Conservation (phyloP, 2,797 vertebrate genomes). For the Neoniphon sammara region DNA sequence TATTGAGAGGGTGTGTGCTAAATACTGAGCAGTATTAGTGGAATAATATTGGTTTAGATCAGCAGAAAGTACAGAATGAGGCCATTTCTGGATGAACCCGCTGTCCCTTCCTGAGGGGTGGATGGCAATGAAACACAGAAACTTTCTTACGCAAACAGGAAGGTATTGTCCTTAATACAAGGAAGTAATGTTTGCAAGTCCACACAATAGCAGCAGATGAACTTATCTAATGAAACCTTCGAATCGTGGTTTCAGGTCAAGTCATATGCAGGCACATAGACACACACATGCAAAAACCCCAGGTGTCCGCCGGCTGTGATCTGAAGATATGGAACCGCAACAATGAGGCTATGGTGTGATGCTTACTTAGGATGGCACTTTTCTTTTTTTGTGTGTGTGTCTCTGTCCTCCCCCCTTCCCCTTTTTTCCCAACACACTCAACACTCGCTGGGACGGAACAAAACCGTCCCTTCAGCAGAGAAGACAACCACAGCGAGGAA, state of each 20-base stretch:
- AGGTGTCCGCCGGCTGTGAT: constrained; percentile 23
- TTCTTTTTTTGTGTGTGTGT: constrained; percentile 26
- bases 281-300: constrained; percentile 25
- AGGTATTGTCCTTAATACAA: constrained; percentile 18
- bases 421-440: constrained; percentile 24
- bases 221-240: constrained; percentile 45
- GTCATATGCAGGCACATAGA: constrained; percentile 3
- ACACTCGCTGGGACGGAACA: constrained; percentile 67
- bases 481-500: constrained; percentile 74
- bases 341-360: constrained; percentile 13
- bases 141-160: constrained; percentile 54
- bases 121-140: constrained; percentile 8
- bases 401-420: constrained; percentile 37
- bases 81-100: constrained; percentile 9
- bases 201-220: constrained; percentile 24
- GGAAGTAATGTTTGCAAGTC: constrained; percentile 49
- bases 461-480: constrained; percentile 76
- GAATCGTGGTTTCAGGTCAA: neutral
- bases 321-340: constrained; percentile 6
- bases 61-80: constrained; percentile 14
- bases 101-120: neutral
- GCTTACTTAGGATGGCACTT: constrained; percentile 9
- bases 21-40: constrained; percentile 17
- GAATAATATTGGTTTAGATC: constrained; percentile 34
- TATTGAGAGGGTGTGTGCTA: constrained; percentile 11